Percentiles rank a stretch among this genome's conserved stretches.
phyloP scores from a whole-genome alignment of 2,113 vertebrate species.

The Okapia johnstoni region DNA sequence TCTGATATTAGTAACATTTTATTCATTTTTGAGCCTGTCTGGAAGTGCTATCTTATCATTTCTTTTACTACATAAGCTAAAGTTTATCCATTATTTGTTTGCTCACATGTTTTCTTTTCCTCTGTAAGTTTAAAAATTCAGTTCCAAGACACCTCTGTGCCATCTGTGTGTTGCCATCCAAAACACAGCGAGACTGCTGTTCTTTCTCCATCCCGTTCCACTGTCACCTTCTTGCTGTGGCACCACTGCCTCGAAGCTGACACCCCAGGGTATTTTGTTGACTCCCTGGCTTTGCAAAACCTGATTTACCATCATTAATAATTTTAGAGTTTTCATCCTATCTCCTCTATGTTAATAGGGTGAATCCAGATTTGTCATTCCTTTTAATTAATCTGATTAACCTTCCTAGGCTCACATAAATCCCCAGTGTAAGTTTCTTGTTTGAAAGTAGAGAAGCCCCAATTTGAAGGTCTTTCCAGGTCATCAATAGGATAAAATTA shows the following conservation, averaged over 20 bases:
- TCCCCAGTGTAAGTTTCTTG: neutral
- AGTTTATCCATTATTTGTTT: neutral
- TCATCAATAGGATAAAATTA: neutral
- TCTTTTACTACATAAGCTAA: neutral
- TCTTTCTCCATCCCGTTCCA: neutral
- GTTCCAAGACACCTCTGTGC: neutral
- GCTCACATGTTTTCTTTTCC: neutral
- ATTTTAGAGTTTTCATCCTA: conserved; percentile 20
- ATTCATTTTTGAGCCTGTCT: neutral
- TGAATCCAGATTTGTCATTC: neutral
- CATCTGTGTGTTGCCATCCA: neutral
- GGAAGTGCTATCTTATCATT: neutral
- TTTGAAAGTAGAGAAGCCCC: conserved; percentile 32
- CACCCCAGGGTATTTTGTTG: neutral
- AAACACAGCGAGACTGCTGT: neutral
- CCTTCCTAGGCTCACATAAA: neutral
- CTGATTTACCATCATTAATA: neutral
- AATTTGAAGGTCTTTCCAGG: neutral
- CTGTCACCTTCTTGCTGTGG: neutral
- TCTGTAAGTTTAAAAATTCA: neutral
- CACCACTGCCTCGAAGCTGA: neutral
- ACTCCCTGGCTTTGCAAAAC: neutral
- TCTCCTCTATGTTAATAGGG: neutral
- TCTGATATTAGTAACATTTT: neutral
- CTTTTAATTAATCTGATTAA: conserved; percentile 57